Base-by-base conservation (phyloP, 2,888 invertebrate genomes). In the Diarsia rubi region DNA sequence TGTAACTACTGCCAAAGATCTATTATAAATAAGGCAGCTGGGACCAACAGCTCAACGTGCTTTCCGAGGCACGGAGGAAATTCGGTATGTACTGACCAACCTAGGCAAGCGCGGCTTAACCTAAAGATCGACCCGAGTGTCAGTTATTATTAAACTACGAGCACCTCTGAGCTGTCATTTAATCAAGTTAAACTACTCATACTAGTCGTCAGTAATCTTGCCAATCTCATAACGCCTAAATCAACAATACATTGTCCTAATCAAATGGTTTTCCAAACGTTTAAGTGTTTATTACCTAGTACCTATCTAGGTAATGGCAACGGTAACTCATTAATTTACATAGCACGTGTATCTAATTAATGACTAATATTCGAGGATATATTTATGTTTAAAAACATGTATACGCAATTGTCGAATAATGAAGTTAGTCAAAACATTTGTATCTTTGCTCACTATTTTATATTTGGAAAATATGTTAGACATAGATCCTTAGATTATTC, bases 321-420 rank as follows among this genome's bases (percentile, higher is more conserved):
- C 73, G 64, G 52, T 79, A 52, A 54, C 59, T 68, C 67, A 73
- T 79, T 68, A 72, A 52, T 68, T 57, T 47, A 27, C 49, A 14
- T n/a, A 49, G 12, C 45, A 31, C 44, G n/a, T 68, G 68, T 31
- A 65, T n/a, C 52, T 16, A 65, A 78, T 65, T 42, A 42, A 59
- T 44, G 37, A 65, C 47, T 31, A 60, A 64, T 42, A 73, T 37
- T 24, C 16, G 54, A 27, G 16, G 45, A 59, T 19, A 44, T 45
- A 12, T 14, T 37, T 37, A 21, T 16, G 16, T 49, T 52, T 73
- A 62, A 4, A 37, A 42, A 72, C 42, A 59, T 52, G 27, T 62
- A n/a, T 19, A 21, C 37, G 21, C 31, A 45, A 16, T 16, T 45
- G 2, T 45, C n/a, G n/a, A 62, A n/a, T 27, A 66, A 14, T 42